Base-by-base conservation (phyloP, 2,888 invertebrate genomes). In the Gymnoscelis rufifasciata region DNA sequence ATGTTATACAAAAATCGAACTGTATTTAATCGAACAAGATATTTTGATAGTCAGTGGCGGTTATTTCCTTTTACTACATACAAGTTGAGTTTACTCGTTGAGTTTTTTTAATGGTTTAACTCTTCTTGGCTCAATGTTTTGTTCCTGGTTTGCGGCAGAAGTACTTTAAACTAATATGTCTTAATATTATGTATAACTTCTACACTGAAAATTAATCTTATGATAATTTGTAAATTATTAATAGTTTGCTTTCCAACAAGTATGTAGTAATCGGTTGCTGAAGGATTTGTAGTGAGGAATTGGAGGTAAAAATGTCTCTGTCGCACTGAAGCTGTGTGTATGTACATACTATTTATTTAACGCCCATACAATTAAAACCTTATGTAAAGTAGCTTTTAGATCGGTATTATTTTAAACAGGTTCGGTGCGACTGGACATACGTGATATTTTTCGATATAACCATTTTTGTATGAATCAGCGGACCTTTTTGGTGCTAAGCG, bases 371-470 rank as follows among this genome's bases (percentile, higher is more conserved):
- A 54, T 54, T 60, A 58, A 60, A 55, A 54, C 62, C 59, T 46
- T 56, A 50, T 53, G 48, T 62, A 46, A 52, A 57, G 46, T 63
- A 51, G 54, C 59, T 57, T 33, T 56, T 61, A 56, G 57, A 59
- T 61, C 55, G 55, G 56, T 56, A 54, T 41, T 51, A 55, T 45
- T 43, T 56, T 58, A 55, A n/a, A 43, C 52, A 51, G 31, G 43
- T 51, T 52, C 36, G 51, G 45, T 61, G 57, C 43, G 57, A 45
- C 47, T 24, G 7, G 47, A 30, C 50, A 47, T 15, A 41, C 42
- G 81, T 83, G 81, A 82, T 84, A 83, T 83, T 75, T 80, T 78
- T 74, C 66, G 59, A 70, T 74, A 66, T 68, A 65, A 66, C 60
- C 66, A 56, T 55, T 60, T 62, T 67, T 55, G 62, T 65, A 51